Evolutionary conservation across 2,888 invertebrate species (phyloP), one percentile per base, ranked within the genome.

Genomic region (Ceriagrion tenellum): DNA sequence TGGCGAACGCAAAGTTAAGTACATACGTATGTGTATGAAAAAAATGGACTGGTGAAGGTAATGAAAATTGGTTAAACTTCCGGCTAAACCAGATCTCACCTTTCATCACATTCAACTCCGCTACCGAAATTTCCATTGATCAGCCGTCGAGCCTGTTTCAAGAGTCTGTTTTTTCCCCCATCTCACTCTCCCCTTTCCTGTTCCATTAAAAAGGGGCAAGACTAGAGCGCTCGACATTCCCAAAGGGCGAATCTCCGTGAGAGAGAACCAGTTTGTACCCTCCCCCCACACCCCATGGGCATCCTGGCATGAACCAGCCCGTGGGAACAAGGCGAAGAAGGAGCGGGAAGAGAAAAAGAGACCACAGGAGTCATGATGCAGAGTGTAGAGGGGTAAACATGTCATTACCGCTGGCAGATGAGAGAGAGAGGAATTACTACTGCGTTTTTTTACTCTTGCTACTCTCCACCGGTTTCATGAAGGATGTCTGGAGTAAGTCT

Each of bases 111-210:
- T 81, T 35, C 35, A 81, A 35, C 81, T 35, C 12, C 35, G 81
- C 81, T 35, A 81, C 81, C 81, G 35, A 81, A 81, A 81, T 81
- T 81, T 81, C 81, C 81, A 81, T 81, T 81, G 81, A 81, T 81
- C 81, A 26, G 13, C 81, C 81, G 35, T 18, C 30, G 81, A 35
- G 81, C 81, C 26, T 35, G 81, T 35, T 81, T 35, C 35, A 35
- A 30, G 81, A n/a, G 26, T 8, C n/a, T n/a, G n/a, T 26, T 69
- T 69, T 69, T 81, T 81, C 35, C 35, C 16, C 10, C 18, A 20
- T 63, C 23, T 6, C 20, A 0, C 26, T 3, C n/a, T 10, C 69
- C 35, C 35, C 35, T 35, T 81, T 81, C 81, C 81, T 81, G 81
- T 81, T 81, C 81, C 81, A 81, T 81, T 81, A 81, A 35, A 81